Evolutionary conservation across 1,140 invertebrate genomes (phyloP).

Genomic region (Drosophila nasuta): DNA sequence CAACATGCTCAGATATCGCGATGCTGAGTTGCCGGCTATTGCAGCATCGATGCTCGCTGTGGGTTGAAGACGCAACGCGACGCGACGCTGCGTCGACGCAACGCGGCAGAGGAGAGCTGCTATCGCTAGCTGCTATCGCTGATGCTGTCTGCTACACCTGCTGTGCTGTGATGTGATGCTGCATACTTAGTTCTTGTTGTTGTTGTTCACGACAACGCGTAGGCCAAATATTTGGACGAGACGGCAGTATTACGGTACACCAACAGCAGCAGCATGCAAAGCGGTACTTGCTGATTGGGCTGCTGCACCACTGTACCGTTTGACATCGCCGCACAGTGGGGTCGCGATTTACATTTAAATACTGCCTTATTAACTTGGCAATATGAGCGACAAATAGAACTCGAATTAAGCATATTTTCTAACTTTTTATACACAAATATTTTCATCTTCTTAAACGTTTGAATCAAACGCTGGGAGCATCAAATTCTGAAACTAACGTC

Average conservation of each 20-base stretch:
- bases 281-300: conserved; percentile 73
- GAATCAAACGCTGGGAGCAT: too few relatives aligned
- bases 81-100: conserved; percentile 26
- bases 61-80: conserved; percentile 33
- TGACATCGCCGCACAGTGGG: conserved; percentile 51
- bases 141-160: conserved; percentile 16
- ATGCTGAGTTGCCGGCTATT: conserved; percentile 3
- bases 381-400: too few relatives aligned
- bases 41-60: conserved; percentile 21
- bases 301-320: conserved; percentile 65
- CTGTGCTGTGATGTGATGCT: conserved; percentile 14
- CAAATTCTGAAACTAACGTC: too few relatives aligned
- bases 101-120: conserved; percentile 31
- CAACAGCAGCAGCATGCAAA: conserved; percentile 60
- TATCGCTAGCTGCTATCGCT: conserved; percentile 16
- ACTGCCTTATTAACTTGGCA: background rate
- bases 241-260: conserved; percentile 64
- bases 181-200: conserved; percentile 21
- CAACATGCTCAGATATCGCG: background rate
- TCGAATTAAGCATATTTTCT: too few relatives aligned
- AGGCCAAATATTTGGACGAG: conserved; percentile 75
- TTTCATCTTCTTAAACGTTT: too few relatives aligned
- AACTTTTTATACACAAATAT: too few relatives aligned
- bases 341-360: background rate
- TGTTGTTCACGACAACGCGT: conserved; percentile 64